Evolutionary conservation across 2,113 vertebrate species (phyloP).

Genomic region (Lagopus muta): DNA sequence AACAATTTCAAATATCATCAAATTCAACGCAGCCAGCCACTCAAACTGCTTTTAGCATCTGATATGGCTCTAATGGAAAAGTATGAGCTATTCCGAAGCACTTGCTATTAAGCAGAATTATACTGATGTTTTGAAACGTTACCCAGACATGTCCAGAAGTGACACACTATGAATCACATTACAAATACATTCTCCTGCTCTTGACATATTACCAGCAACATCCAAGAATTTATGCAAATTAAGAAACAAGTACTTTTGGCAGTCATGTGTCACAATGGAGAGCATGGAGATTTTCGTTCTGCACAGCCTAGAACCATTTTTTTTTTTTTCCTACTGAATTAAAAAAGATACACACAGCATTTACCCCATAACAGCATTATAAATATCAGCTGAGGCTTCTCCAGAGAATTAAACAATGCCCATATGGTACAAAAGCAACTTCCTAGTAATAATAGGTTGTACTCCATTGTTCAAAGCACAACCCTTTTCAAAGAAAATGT

Average conservation of each 20-base stretch:
- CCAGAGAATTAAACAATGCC: not conserved
- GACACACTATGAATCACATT: not conserved
- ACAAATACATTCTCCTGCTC: not conserved
- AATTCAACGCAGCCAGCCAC: not conserved
- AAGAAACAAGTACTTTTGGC: not conserved
- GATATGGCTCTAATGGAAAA: slow-evolving; percentile 12
- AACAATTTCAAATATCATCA: slow-evolving; percentile 32
- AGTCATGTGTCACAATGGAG: not conserved
- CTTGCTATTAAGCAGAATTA: slow-evolving; percentile 9
- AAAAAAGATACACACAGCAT: not conserved
- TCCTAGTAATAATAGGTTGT: slow-evolving; percentile 5
- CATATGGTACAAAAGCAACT: not conserved
- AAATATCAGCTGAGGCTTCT: not conserved
- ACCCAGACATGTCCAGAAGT: not conserved
- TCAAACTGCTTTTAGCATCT: not conserved
- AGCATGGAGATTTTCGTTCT: not conserved
- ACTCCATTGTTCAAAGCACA: not conserved
- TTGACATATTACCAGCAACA: not conserved
- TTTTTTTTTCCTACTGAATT: not conserved
- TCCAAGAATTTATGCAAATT: not conserved
- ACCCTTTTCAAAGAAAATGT: not conserved
- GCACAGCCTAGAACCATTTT: not conserved
- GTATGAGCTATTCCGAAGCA: not conserved
- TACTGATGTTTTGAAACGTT: slow-evolving; percentile 33
- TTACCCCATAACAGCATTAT: not conserved